These are phyloP conservation scores for Taeniopygia guttata DNA, from an alignment of 2,797 vertebrate genomes.

Conservation along the genomic window DNA sequence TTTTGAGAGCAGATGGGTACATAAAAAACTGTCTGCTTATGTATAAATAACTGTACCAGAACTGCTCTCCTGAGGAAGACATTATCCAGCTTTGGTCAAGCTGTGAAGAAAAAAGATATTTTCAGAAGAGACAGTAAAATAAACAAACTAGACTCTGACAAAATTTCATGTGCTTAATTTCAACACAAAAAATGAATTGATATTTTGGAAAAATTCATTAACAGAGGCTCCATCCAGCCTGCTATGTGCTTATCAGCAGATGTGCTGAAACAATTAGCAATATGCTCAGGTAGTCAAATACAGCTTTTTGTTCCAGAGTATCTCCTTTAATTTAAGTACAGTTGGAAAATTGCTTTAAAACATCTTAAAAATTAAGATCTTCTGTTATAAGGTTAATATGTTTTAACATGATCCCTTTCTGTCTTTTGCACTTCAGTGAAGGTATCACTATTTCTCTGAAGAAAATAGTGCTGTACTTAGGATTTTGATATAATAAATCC, in stretches of 20 bases:
- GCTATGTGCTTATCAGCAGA: not conserved
- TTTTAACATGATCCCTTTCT: not conserved
- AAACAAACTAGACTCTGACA: not conserved
- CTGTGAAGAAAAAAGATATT: conserved; percentile 4
- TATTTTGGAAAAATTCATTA: not conserved
- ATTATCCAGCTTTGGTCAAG: conserved; percentile 1
- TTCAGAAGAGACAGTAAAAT: conserved; percentile 5
- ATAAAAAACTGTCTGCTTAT: not conserved
- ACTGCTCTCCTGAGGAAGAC: not conserved
- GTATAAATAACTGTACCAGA: not conserved
- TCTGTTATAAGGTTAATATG: not conserved
- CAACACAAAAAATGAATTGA: not conserved
- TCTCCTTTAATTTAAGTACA: not conserved
- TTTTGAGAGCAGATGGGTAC: not conserved
- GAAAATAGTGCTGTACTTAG: not conserved
- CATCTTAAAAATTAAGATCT: not conserved
- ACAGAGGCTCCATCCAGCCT: not conserved
- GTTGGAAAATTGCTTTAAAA: not conserved
- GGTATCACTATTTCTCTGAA: not conserved
- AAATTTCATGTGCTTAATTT: not conserved
- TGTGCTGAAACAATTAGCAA: conserved; percentile 25
- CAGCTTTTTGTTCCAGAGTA: not conserved
- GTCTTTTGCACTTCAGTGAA: not conserved
- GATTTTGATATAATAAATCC: not conserved
- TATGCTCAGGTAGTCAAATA: conserved; percentile 1